Evolutionary conservation across 1,140 invertebrate species (phyloP).

Genomic region (Tyrophagus putrescentiae): DNA sequence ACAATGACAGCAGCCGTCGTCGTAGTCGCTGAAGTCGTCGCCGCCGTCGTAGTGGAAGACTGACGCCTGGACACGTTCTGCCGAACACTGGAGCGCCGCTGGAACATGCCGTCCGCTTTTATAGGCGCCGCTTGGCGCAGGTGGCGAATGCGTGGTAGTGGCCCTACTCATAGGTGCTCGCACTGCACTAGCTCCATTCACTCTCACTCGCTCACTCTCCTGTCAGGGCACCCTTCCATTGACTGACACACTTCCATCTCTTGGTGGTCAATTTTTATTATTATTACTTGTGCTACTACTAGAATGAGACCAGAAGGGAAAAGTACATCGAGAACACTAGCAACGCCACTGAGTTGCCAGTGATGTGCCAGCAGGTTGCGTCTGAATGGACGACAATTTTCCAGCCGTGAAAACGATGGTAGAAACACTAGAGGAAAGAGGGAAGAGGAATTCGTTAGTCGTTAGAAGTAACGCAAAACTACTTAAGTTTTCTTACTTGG

Average conservation of each 20-base stretch:
- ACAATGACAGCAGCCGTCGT: background rate
- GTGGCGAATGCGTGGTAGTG: background rate
- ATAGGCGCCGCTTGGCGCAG: background rate
- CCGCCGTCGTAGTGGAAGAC: background rate
- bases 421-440: conserved; percentile 79
- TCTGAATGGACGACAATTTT: conserved; percentile 48
- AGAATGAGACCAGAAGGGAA: background rate
- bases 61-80: conserved; percentile 56
- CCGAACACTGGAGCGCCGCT: conserved; percentile 46
- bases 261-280: too few species aligned
- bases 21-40: background rate
- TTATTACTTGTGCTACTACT: too few species aligned
- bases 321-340: background rate
- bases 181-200: too few species aligned
- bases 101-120: conserved; percentile 18
- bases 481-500: conserved; percentile 45
- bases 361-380: background rate
- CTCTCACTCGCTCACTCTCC: too few species aligned
- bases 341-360: background rate
- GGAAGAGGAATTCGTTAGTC: conserved; percentile 33
- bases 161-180: too few species aligned
- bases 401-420: conserved; percentile 81
- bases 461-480: background rate
- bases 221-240: too few species aligned
- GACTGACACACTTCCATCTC: too few species aligned